Percentiles rank a stretch among this genome's conserved stretches.
phyloP scores from a whole-genome alignment of 2,113 vertebrate genomes.

The Nothoprocta perdicaria region DNA sequence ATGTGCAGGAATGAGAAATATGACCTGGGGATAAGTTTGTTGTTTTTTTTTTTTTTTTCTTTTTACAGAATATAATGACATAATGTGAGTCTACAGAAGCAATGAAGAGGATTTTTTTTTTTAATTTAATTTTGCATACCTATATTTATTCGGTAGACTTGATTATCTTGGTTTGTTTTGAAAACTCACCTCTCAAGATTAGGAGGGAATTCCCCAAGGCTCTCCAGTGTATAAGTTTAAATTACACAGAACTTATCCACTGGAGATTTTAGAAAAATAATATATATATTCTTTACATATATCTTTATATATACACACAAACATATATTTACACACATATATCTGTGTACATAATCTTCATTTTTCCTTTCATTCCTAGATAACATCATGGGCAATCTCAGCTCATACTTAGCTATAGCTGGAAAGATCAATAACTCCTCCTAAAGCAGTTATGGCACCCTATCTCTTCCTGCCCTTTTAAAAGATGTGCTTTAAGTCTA shows the following conservation, averaged over 20 bases:
- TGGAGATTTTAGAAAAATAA: neutral
- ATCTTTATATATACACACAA: too few species aligned
- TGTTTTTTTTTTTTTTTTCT: too few species aligned
- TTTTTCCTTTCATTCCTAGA: neutral
- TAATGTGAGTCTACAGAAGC: neutral
- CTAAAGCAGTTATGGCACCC: neutral
- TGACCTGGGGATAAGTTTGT: neutral
- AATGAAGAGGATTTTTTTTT: neutral
- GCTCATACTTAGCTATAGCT: neutral
- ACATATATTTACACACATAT: neutral
- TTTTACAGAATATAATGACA: fast-evolving
- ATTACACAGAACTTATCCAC: neutral
- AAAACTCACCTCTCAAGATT: neutral
- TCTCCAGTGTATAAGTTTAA: neutral
- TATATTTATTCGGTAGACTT: neutral
- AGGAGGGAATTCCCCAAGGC: neutral
- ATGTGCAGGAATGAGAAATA: neutral
- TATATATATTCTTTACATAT: neutral
- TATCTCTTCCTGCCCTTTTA: neutral
- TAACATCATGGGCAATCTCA: neutral
- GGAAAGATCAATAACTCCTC: neutral
- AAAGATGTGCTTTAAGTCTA: neutral
- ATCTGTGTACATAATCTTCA: neutral
- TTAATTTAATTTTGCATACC: neutral
- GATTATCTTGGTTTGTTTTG: neutral